phyloP scores from a whole-genome alignment of 2,888 invertebrate genomes.

The Polymixis flavicincta region DNA sequence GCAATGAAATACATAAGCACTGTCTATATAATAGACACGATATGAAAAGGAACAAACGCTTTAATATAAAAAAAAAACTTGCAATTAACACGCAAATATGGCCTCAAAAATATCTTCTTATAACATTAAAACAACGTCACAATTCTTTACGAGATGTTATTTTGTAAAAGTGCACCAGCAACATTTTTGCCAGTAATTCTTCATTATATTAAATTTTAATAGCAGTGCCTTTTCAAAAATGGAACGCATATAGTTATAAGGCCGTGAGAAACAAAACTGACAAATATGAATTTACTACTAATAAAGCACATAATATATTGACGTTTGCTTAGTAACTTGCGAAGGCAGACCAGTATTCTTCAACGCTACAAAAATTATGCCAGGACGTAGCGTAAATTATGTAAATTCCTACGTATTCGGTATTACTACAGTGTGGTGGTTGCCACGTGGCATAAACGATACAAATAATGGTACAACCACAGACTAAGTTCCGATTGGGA shows the following conservation, averaged over 20 bases:
- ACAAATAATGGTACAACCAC: slow-evolving; percentile 30
- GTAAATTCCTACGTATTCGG: slow-evolving; percentile 49
- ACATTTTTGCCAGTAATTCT: slow-evolving; percentile 16
- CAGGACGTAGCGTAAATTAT: slow-evolving; percentile 38
- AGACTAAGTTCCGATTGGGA: slow-evolving; percentile 1
- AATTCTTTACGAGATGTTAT: background rate
- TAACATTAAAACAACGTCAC: background rate
- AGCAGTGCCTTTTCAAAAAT: slow-evolving; percentile 37
- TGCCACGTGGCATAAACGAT: slow-evolving; percentile 52
- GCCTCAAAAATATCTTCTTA: background rate
- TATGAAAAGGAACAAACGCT: background rate
- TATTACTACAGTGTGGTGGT: slow-evolving; percentile 39
- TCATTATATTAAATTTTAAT: too few relatives aligned
- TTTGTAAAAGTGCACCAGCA: background rate
- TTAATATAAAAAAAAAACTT: background rate
- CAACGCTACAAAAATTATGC: slow-evolving; percentile 34
- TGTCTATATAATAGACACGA: background rate
- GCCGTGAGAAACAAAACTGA: slow-evolving; percentile 42
- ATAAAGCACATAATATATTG: slow-evolving; percentile 43
- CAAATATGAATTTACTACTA: slow-evolving; percentile 43
- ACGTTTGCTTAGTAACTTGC: slow-evolving; percentile 22
- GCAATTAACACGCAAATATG: background rate
- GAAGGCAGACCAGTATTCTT: slow-evolving; percentile 55
- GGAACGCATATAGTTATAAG: slow-evolving; percentile 38
- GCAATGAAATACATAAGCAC: background rate